A percentile compares a stretch with the other conserved stretches of the same genome.
phyloP scores from a whole-genome alignment of 2,888 invertebrate genomes.

The Zeuzera pyrina region DNA sequence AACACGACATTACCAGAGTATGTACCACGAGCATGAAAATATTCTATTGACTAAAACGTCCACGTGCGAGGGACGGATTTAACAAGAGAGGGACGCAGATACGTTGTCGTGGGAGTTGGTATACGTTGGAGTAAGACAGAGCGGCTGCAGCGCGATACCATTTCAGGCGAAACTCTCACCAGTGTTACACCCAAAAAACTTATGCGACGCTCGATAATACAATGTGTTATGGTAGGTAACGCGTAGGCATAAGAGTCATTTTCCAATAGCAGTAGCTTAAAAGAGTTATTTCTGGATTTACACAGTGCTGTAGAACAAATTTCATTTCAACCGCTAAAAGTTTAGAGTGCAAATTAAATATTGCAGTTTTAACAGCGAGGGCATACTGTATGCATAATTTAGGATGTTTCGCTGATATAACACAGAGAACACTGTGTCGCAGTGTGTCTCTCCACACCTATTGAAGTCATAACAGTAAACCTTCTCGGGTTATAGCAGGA shows the following conservation, averaged over 20 bases:
- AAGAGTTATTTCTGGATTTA: constrained; percentile 48
- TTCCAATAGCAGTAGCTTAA: constrained; percentile 9
- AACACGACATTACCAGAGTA: constrained; percentile 21
- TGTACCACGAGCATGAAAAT: constrained; percentile 31
- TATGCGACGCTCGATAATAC: constrained; percentile 19
- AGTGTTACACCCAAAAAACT: constrained; percentile 17
- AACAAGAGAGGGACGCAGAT: constrained; percentile 27
- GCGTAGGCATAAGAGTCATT: too few relatives aligned
- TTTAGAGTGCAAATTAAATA: constrained; percentile 59
- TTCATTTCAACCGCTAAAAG: constrained; percentile 56
- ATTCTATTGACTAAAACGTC: constrained; percentile 39
- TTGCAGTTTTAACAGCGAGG: constrained; percentile 26
- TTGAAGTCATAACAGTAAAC: too few relatives aligned
- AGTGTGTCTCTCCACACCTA: too few relatives aligned
- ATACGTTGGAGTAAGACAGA: constrained; percentile 30
- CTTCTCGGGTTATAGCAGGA: constrained; percentile 24
- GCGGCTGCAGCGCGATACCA: constrained; percentile 49
- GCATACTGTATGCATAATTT: constrained; percentile 27
- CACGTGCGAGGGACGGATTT: constrained; percentile 31
- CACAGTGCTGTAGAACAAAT: constrained; percentile 49
- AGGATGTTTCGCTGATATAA: constrained; percentile 16
- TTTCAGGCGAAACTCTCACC: constrained; percentile 47
- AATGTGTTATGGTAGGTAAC: too few relatives aligned
- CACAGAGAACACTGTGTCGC: constrained; percentile 16
- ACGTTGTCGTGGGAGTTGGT: constrained; percentile 19